A percentile compares a stretch with the other conserved stretches of the same genome.
These are phyloP conservation scores for Cydia fagiglandana DNA, from an alignment of 1,140 invertebrate species.

Conservation along the genomic window DNA sequence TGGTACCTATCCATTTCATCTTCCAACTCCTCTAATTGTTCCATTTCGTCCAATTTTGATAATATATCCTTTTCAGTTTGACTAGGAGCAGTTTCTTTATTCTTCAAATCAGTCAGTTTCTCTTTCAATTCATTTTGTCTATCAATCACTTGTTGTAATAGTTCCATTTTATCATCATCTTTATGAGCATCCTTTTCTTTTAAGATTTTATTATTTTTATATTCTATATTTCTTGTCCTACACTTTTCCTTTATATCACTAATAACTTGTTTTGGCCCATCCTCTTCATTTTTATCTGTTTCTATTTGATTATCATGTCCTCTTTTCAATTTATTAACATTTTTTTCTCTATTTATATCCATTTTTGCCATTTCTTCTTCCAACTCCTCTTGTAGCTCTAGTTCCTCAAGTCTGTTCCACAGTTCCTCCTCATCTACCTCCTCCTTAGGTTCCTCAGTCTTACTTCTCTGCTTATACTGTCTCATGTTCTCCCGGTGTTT, in stretches of 20 bases:
- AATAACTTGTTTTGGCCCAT: background rate
- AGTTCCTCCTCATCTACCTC: constrained; percentile 66
- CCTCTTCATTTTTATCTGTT: background rate
- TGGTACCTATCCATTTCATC: constrained; percentile 77
- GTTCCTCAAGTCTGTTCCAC: constrained; percentile 71
- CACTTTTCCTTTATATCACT: background rate
- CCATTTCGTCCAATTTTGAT: constrained; percentile 78
- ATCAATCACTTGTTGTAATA: constrained; percentile 73
- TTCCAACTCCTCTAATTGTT: constrained; percentile 80
- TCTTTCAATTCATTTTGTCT: constrained; percentile 78
- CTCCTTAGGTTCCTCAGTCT: constrained; percentile 45
- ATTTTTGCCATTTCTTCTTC: constrained; percentile 55
- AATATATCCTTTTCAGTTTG: constrained; percentile 76
- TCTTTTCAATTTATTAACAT: constrained; percentile 33
- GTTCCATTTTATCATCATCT: constrained; percentile 48
- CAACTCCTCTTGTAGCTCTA: constrained; percentile 77
- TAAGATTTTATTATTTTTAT: constrained; percentile 34
- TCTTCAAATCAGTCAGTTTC: constrained; percentile 72
- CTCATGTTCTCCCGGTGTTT: constrained; percentile 65
- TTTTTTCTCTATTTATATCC: constrained; percentile 28
- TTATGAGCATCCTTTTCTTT: constrained; percentile 28
- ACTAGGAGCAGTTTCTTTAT: constrained; percentile 60
- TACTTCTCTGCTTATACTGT: constrained; percentile 55
- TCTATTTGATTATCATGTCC: background rate
- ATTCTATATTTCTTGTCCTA: constrained; percentile 29